Evolutionary conservation across 1,140 invertebrate genomes (phyloP), one percentile per base, ranked within the genome.

Genomic region (Drosophila sp.): DNA sequence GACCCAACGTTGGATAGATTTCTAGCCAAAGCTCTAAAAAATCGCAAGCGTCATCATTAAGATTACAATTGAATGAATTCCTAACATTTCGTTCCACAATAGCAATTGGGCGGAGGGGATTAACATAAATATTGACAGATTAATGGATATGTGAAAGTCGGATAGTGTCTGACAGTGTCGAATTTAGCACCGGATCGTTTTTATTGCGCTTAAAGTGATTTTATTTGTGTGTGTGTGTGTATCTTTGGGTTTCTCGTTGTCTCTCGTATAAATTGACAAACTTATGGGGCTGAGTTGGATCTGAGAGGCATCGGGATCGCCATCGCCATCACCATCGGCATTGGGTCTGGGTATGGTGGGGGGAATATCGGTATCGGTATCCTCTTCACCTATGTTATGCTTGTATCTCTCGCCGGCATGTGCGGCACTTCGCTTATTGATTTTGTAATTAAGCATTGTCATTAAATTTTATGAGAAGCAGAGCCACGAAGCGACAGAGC

Each of bases 361-460:
- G 44, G 25, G 23, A 38, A 38, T 23, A 5, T 50, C 7, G 44
- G 44, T 47, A 47, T 47, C 23, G 23, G 44, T 50, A 50, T 50
- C 44, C 60, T 72, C 67, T 75, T 8, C 41, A 38, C 17, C 57
- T 55, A 33, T 57, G 29, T 35, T 55, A 33, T 35, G 23, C 38
- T 27, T 11, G 25, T 35, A 54, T 61, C 47, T 64, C 11, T 10
- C 41, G 73, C 41, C 73, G 71, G 84, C 68, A 72, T 83, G 76
- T 89, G 84, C 84, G 82, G 87, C 86, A 72, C 44, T 76, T 86
- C 80, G 73, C 82, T 90, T 90, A 90, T 90, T 90, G 87, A 90
- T 90, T 90, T 90, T 90, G 80, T 90, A 90, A 90, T 90, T 90
- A 90, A 90, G 87, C 87, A 82, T 90, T 87, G 82, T 90, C 87